Evolutionary conservation across 2,888 invertebrate species (phyloP), one percentile per base, ranked within the genome.

Genomic region (Athalia rosae): DNA sequence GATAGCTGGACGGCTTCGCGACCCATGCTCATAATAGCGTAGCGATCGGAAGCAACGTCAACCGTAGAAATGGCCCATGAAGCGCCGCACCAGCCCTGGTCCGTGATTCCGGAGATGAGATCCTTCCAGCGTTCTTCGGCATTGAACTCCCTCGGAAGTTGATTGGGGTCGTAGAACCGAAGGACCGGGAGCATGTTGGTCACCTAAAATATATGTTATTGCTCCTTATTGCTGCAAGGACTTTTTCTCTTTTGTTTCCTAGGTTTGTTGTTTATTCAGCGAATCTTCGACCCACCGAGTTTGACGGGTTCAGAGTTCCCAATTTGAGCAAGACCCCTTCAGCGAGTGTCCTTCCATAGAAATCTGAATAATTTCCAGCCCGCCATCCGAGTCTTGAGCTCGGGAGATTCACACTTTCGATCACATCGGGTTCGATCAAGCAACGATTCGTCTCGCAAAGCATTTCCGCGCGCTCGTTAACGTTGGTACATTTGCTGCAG

Each of bases 21-120:
- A 0, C 97, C 98, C 83, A 95, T 94, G 6, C 96, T 96, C 89
- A 97, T 95, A 82, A 98, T 95, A 4, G 95, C 95, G 84, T 95
- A 94, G 85, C 96, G 93, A 89, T 96, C 96, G 71, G 95, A 95
- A 76, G 95, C 95, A 58, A 97, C 94, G 11, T 94, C 93, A 9
- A 95, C 94, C 0, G 98, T 95, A 0, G 97, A 95, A 45, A 98
- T 92, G 0, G 97, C 98, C 98, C 98, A 99, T 3, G 98, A 98
- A 0, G 98, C 94, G 0, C 96, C 98, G 87, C 98, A 91, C 93
- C 93, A 94, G 80, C 93, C 94, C 90, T 95, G 95, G 89, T 95
- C 95, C 4, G 92, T 91, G 4, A 95, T 90, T 0, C 92, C 93
- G 0, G 95, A 93, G 73, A 98, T 94, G 83, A 92, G 92, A 1